Evolutionary conservation across 2,888 invertebrate genomes (phyloP).

Genomic region (Dicycla oo): DNA sequence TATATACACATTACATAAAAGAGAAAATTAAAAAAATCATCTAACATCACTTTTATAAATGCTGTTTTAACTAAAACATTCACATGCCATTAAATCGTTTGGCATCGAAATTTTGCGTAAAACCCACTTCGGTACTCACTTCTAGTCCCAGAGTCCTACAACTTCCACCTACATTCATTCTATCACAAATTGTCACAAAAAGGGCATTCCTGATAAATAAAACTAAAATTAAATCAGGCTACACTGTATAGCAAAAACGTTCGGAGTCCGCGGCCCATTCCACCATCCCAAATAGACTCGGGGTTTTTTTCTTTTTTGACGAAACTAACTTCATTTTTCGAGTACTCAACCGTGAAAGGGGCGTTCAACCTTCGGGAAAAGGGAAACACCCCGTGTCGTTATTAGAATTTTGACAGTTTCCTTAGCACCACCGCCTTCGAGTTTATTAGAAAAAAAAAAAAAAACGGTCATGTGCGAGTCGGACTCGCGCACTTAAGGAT

Average conservation of each 20-base stretch:
- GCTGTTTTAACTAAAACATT: not conserved
- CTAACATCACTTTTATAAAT: too few species aligned
- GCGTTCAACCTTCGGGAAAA: constrained; percentile 45
- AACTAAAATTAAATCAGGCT: constrained; percentile 39
- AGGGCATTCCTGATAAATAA: constrained; percentile 9
- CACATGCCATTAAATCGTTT: not conserved
- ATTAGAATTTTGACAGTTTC: constrained; percentile 65
- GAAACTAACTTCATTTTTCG: constrained; percentile 64
- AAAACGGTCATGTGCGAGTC: not conserved
- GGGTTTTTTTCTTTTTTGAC: constrained; percentile 35
- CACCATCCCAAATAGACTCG: constrained; percentile 34
- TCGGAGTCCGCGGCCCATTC: constrained; percentile 30
- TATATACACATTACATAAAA: too few species aligned
- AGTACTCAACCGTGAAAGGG: constrained; percentile 60
- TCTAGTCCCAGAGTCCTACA: not conserved
- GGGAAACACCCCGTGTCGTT: constrained; percentile 57
- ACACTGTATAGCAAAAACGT: constrained; percentile 19
- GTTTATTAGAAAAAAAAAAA: constrained; percentile 58
- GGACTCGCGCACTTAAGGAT: not conserved
- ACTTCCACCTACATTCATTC: not conserved
- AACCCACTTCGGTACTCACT: too few species aligned
- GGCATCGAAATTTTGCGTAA: too few species aligned
- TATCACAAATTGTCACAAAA: constrained; percentile 8
- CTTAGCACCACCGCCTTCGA: constrained; percentile 37
- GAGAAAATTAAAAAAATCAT: too few species aligned